Base-by-base conservation (phyloP, 2,888 invertebrate genomes). In the Smittia aterrima region DNA sequence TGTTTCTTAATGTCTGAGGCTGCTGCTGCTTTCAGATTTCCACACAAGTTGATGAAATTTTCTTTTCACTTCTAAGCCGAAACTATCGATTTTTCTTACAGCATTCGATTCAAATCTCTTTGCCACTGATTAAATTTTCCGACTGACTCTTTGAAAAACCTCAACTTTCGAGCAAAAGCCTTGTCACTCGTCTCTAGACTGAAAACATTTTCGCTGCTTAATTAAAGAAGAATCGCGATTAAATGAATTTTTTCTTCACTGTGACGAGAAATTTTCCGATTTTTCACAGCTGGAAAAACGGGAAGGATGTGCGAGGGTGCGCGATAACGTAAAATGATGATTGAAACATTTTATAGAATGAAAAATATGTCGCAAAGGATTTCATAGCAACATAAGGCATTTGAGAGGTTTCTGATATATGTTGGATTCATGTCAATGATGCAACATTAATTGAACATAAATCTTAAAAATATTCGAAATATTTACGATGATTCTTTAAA, bases 21-120 rank as follows among this genome's bases (percentile, higher is more conserved):
- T 47, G 3, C 24, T 64, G 18, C 7, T 3, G 7, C 38, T 18
- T 70, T 53, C 27, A 16, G 54, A 70, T 54, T 13, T n/a, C 53
- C 53, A 27, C 27, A 70, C 27, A 54, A 70, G 20, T 68, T 27
- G 11, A 22, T 6, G 20, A 6, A 16, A 9, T 27, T 40, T 67
- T 41, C 32, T 32, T 70, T 70, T 70, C 53, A 54, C 70, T 32
- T 32, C 32, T 70, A 24, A 70, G 70, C 70, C 70, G 70, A 70
- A 70, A 70, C 27, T 53, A 70, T 70, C 70, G 70, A 70, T 70
- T 70, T 70, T 70, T 70, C 70, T 53, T 24, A 22, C 18, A 7
- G 47, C 41, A 47, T 47, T 24, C 38, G 68, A 68, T 66, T 13
- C 53, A n/a, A 47, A 47, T 47, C 11, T 47, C 18, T 47, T 38